Conservation (phyloP, 2,888 invertebrate genomes). For the Drosophila kokeensis region DNA sequence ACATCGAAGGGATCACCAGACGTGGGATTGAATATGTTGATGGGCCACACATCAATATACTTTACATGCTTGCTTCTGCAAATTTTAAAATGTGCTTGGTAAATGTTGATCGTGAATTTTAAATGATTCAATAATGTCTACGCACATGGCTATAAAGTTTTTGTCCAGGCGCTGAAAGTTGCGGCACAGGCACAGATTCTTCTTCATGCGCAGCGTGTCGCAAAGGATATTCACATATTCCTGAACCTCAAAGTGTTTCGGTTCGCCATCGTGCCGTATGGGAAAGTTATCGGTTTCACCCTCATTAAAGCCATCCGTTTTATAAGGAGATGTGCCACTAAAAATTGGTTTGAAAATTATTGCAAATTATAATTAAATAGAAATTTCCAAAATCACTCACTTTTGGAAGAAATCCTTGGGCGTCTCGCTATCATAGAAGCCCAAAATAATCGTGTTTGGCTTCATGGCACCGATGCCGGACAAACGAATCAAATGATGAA, state of each 20-base stretch:
- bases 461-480: conserved; percentile 99
- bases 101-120: background rate
- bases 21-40: conserved; percentile 93
- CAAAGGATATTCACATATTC: conserved; percentile 94
- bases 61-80: conserved; percentile 86
- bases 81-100: background rate
- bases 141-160: conserved; percentile 89
- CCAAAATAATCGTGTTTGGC: conserved; percentile 98
- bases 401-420: conserved; percentile 92
- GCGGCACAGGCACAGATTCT: conserved; percentile 96
- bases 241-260: conserved; percentile 85
- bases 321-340: conserved; percentile 87
- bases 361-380: background rate
- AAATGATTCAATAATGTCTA: conserved; percentile 16
- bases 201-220: conserved; percentile 96
- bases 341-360: background rate
- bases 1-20: conserved; percentile 94
- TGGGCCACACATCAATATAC: conserved; percentile 99
- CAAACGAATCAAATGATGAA: conserved; percentile 95
- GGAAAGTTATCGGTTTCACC: conserved; percentile 86
- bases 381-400: conserved; percentile 84
- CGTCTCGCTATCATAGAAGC: conserved; percentile 93
- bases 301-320: conserved; percentile 87
- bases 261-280: conserved; percentile 85
- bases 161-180: conserved; percentile 95